Conservation (phyloP, 2,888 invertebrate species). For the Andrena dorsata region DNA sequence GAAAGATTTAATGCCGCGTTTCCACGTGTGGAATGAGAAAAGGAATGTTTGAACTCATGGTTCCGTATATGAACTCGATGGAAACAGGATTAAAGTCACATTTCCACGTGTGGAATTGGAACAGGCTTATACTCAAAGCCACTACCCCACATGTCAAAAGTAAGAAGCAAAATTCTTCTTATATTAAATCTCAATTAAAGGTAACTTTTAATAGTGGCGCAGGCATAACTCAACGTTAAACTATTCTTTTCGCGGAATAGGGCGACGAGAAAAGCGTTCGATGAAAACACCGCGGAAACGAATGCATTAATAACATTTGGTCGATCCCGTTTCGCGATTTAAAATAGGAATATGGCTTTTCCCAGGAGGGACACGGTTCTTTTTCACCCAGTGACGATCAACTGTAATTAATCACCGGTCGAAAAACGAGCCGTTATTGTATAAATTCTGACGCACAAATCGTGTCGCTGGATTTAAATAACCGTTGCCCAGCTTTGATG, state of each 20-base stretch:
- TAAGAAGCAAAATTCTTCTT: too few species aligned
- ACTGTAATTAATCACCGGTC: conserved; percentile 27
- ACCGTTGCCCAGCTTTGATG: neutral
- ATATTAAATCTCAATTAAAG: too few species aligned
- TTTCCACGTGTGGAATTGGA: too few species aligned
- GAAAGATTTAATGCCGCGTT: neutral
- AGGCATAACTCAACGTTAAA: neutral
- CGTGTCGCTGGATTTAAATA: conserved; percentile 11
- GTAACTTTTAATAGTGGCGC: too few species aligned
- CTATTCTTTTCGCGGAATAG: neutral
- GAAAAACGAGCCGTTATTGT: conserved; percentile 9
- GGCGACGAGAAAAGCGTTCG: neutral
- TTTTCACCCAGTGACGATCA: neutral
- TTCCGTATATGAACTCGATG: too few species aligned
- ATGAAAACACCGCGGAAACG: neutral
- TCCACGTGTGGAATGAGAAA: neutral
- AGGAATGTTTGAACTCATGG: neutral
- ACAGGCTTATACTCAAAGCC: too few species aligned
- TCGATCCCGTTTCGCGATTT: neutral
- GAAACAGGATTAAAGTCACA: too few species aligned
- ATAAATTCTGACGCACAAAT: conserved; percentile 13
- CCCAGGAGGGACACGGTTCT: neutral
- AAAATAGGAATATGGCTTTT: conserved; percentile 1
- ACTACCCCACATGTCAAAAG: too few species aligned
- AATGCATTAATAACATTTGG: conserved; percentile 11